Evolutionary conservation across 2,888 invertebrate species (phyloP), one percentile per base, ranked within the genome.

Genomic region (Habrosyne pyritoides): DNA sequence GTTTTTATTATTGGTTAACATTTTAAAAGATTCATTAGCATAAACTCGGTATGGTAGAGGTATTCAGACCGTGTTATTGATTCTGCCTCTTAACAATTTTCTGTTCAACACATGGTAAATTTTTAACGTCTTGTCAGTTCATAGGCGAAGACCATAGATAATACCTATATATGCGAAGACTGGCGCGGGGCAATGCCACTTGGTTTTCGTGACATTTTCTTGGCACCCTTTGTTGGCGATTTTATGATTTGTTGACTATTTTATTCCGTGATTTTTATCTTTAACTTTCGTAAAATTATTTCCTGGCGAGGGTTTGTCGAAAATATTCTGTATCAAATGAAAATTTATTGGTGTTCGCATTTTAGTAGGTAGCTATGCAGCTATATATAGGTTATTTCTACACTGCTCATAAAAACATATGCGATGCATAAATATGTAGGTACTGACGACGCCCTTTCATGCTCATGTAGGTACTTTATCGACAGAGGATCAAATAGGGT

Each of bases 11-110:
- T 77, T 57, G 48, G 56, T 55, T 66, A 69, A 72, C 66, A 68
- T 65, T 75, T 72, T 57, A 55, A 63, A 58, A 61, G 59, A 47
- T 66, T 59, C 47, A 76, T 77, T 77, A 64, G 60, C 73, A 71
- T 79, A 71, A 66, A 54, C 47, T 53, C 54, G 61, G 63, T 59
- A 64, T 61, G 21, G 21, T 7, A 42, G 42, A 42, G 18, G 28
- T 50, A 50, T 50, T 50, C 28, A 50, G 28, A 50, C 30, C 14
- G 21, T 50, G 50, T 14, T 50, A 50, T 50, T 30, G 50, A 28
- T 50, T 50, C 28, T 49, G 10, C 18, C 28, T 28, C 14, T 18
- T n/a, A 26, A 47, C 22, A 47, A 21, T 47, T 14, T n/a, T 47
- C 18, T 22, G 5, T 26, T 14, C 3, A 50, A 10, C 28, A 10